Percentiles rank a stretch among this genome's conserved stretches.
Evolutionary conservation across 1,140 invertebrate genomes (phyloP).

Genomic region (Adoxophyes honmai): DNA sequence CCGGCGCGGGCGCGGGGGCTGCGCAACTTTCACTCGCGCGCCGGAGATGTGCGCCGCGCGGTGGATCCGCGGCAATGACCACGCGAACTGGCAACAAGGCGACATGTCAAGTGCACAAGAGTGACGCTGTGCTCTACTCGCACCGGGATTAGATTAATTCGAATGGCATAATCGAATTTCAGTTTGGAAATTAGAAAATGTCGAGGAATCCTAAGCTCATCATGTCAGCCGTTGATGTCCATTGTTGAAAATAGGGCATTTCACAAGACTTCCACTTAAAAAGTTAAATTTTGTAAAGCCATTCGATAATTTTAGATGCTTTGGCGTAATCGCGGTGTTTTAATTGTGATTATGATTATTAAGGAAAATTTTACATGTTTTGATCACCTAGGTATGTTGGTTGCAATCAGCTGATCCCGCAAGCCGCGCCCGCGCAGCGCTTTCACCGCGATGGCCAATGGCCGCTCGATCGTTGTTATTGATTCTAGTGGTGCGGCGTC

Average conservation of each 20-base stretch:
- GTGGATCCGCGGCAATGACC: conserved; percentile 43
- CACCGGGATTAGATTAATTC: background rate
- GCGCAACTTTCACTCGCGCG: conserved; percentile 44
- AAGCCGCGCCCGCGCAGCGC: background rate
- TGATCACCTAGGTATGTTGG: background rate
- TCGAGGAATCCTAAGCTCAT: too few relatives aligned
- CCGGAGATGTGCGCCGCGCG: conserved; percentile 32
- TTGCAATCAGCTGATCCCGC: conserved; percentile 7
- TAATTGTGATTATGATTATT: too few relatives aligned
- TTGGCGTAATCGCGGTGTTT: too few relatives aligned
- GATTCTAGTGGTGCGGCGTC: background rate
- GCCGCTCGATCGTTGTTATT: conserved; percentile 11
- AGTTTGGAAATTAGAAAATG: too few relatives aligned
- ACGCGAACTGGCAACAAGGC: conserved; percentile 25
- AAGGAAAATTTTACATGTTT: too few relatives aligned
- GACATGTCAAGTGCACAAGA: conserved; percentile 46
- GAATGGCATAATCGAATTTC: too few relatives aligned
- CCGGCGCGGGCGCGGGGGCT: conserved; percentile 14
- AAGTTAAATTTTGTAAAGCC: too few relatives aligned
- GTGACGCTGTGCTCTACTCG: background rate
- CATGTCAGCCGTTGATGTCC: too few relatives aligned
- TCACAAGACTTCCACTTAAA: too few relatives aligned
- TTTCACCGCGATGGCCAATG: conserved; percentile 12
- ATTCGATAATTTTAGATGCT: too few relatives aligned
- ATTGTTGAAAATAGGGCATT: too few relatives aligned